Evolutionary conservation across 2,797 vertebrate genomes (phyloP), one percentile per base, ranked within the genome.

Genomic region (Aldrovandia affinis): DNA sequence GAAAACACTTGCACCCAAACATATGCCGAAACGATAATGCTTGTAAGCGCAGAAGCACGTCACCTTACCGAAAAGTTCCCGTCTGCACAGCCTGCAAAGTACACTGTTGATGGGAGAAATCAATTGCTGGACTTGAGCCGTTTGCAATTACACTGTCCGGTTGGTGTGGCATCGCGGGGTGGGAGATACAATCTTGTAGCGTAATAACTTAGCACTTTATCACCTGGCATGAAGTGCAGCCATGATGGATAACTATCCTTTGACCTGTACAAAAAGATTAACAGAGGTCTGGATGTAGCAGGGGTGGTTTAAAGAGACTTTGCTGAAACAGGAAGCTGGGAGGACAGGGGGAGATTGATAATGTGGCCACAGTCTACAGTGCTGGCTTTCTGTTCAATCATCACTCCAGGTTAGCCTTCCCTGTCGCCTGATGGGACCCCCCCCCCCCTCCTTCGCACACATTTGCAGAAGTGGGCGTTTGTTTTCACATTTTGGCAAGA

Each of bases 201-300:
- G 81, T 85, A 85, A 89, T 85, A 89, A 86, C 61, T 79, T 85
- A 65, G 81, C 81, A 81, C 80, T 88, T 85, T 83, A 88, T 88
- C 85, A 83, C 55, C 85, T 57, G 81, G 86, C 73, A 75, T 39
- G 55, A 80, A 86, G 81, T 82, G 79, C 84, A 87, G 83, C 52
- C 79, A 80, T 87, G 87, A 90, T 87, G 59, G 82, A 87, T 81
- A n/a, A 52, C 78, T 81, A 22, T 68, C 65, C 80, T 81, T 54
- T 87, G 82, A 89, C 88, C 89, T 81, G 81, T 75, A 81, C 82
- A 33, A 63, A 83, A 70, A 86, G 83, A 85, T 89, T 82, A 81
- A 86, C 82, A 85, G 36, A 86, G 78, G 78, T 79, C 70, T 65
- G 52, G 75, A 65, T n/a, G 33, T 30, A 63, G 39, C 54, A n/a